A percentile compares a stretch with the other conserved stretches of the same genome.
Evolutionary conservation across 2,888 invertebrate genomes (phyloP).

Genomic region (Dynastes hyllus): DNA sequence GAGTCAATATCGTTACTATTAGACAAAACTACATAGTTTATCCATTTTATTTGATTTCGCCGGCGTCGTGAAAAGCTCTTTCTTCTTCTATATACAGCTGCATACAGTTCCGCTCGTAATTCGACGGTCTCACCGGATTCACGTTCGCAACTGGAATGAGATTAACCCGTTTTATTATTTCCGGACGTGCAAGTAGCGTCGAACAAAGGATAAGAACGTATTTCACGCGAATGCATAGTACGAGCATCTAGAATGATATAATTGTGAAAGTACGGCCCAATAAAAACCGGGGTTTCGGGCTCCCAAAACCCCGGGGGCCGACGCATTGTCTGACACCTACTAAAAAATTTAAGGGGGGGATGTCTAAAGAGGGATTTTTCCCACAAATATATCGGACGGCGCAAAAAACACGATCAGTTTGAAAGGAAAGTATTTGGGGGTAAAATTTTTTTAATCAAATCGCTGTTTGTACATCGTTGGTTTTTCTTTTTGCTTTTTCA

Average conservation of each 20-base stretch:
- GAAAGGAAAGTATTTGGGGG: background rate
- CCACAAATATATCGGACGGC: too few relatives aligned
- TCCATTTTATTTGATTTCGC: background rate
- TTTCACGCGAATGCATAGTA: conserved; percentile 21
- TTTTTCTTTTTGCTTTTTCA: too few relatives aligned
- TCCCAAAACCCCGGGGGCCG: too few relatives aligned
- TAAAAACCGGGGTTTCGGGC: too few relatives aligned
- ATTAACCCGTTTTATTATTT: conserved; percentile 41
- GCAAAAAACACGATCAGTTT: background rate
- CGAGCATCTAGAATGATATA: conserved; percentile 37
- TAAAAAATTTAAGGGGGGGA: too few relatives aligned
- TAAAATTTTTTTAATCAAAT: background rate
- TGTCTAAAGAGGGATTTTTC: too few relatives aligned
- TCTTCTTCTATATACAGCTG: background rate
- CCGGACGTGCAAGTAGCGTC: conserved; percentile 28
- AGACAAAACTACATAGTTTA: background rate
- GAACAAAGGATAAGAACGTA: conserved; percentile 34
- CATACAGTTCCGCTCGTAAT: conserved; percentile 9
- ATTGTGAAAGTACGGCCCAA: conserved; percentile 41
- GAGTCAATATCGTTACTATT: background rate
- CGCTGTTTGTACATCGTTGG: too few relatives aligned
- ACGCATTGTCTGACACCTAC: conserved; percentile 42
- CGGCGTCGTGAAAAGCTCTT: background rate
- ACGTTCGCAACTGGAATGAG: conserved; percentile 13
- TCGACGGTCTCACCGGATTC: conserved; percentile 10